These are phyloP conservation scores for Sebastolobus altivelis DNA, from an alignment of 2,797 vertebrate species.

Conservation along the genomic window DNA sequence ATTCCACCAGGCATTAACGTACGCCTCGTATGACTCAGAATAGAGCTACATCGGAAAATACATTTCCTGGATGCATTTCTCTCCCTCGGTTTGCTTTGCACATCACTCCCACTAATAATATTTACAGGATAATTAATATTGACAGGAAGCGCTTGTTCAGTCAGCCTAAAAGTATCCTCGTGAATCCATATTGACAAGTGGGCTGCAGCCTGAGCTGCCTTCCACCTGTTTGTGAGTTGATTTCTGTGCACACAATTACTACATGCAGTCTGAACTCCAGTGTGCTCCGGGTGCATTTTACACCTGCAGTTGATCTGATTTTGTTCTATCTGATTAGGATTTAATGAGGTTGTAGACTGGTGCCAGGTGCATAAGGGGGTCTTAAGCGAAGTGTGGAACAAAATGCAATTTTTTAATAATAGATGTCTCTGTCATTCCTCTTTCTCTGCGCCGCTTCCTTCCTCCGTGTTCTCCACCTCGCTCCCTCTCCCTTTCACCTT, in stretches of 20 bases:
- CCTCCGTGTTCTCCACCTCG: conserved; percentile 15
- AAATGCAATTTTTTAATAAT: conserved; percentile 17
- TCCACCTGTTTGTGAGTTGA: conserved; percentile 61
- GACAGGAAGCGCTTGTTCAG: conserved; percentile 68
- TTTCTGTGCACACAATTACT: conserved; percentile 50
- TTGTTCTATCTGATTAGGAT: conserved; percentile 30
- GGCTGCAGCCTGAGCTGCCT: conserved; percentile 38
- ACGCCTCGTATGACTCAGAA: conserved; percentile 24
- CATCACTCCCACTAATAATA: conserved; percentile 48
- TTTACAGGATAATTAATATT: conserved; percentile 71
- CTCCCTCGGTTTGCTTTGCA: conserved; percentile 9
- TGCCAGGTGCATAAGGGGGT: conserved; percentile 14
- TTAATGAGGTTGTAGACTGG: conserved; percentile 36
- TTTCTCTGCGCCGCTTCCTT: neutral
- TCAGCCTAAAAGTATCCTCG: conserved; percentile 55
- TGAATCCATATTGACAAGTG: conserved; percentile 69
- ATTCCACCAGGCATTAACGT: conserved; percentile 37
- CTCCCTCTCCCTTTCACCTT: conserved; percentile 33
- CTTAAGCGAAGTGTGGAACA: neutral
- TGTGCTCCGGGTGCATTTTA: conserved; percentile 36
- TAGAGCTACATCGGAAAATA: conserved; percentile 35
- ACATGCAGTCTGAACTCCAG: conserved; percentile 28
- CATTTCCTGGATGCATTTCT: neutral
- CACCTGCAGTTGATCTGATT: conserved; percentile 57
- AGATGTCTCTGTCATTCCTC: neutral